A percentile compares a stretch with the other conserved stretches of the same genome.
Conservation (phyloP, 2,113 vertebrate genomes). For the Canis aureus region DNA sequence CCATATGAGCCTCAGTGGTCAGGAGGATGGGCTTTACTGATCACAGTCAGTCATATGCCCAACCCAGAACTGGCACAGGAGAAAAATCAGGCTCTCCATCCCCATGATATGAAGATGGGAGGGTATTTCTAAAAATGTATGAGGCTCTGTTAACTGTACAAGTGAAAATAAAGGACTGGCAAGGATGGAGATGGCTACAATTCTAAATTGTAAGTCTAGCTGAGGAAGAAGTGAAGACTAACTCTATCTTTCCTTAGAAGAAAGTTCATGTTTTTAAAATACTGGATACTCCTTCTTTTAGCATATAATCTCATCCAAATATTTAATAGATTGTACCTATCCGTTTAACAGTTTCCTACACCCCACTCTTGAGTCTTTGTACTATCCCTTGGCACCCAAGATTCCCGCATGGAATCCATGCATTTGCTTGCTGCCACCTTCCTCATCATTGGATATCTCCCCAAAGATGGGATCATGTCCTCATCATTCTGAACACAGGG, state of each 20-base stretch:
- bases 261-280: background rate
- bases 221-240: background rate
- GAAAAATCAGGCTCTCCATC: background rate
- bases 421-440: background rate
- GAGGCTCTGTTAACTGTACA: background rate
- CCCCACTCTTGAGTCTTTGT: background rate
- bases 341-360: background rate
- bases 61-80: fast-evolving
- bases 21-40: background rate
- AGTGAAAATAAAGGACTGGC: background rate
- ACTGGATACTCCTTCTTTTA: background rate
- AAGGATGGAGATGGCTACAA: background rate
- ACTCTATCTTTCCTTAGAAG: background rate
- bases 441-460: background rate
- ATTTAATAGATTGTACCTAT: background rate
- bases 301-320: background rate
- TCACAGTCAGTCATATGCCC: background rate
- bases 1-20: background rate
- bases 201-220: background rate
- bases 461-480: background rate
- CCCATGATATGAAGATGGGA: background rate
- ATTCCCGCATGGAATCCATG: background rate
- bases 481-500: background rate
- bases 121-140: background rate
- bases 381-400: background rate